Evolutionary conservation across 2,113 vertebrate genomes (phyloP), one percentile per base, ranked within the genome.

Genomic region (Scopus umbretta): DNA sequence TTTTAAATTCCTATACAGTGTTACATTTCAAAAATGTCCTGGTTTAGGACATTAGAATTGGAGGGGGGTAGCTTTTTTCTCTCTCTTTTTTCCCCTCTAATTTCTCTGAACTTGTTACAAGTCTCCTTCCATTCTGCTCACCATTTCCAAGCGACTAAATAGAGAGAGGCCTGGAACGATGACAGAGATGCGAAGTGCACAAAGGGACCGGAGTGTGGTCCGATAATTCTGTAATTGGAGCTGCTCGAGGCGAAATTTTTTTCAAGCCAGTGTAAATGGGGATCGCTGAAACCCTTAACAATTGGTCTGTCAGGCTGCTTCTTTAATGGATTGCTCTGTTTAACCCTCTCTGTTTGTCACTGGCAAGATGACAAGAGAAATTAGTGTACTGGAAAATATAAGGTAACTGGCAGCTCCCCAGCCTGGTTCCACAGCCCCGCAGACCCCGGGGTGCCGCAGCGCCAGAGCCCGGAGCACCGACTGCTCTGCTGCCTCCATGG

Each of bases 71-170:
- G 67, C 45, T 90, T 94, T 88, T 62, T 63, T 74, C 55, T 85
- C 40, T 67, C 32, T 95, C 53, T 94, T 75, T 82, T 78, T 18
- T 6, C 3, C 65, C 71, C 63, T 76, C 88, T 86, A 80, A 91
- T 96, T 98, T 97, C 95, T 94, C 94, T 94, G 94, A 97, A 97
- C 90, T 97, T 94, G 84, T 94, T 96, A 96, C 95, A 97, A 97
- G 92, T 71, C 76, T 96, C 86, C 90, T 97, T 97, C 95, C 96
- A 98, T 97, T 97, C 92, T 94, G 81, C 92, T 97, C 95, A 95
- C 96, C 95, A 96, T 96, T 97, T 95, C 95, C 95, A 97, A 97
- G 96, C 75, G 27, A 98, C 96, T 94, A 96, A 97, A 97, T 88
- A 96, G 95, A 97, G 96, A 68, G 85, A 85, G 89, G 92, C 72